Base-by-base conservation (phyloP, 2,113 vertebrate genomes). In the Pterocles orientalis region DNA sequence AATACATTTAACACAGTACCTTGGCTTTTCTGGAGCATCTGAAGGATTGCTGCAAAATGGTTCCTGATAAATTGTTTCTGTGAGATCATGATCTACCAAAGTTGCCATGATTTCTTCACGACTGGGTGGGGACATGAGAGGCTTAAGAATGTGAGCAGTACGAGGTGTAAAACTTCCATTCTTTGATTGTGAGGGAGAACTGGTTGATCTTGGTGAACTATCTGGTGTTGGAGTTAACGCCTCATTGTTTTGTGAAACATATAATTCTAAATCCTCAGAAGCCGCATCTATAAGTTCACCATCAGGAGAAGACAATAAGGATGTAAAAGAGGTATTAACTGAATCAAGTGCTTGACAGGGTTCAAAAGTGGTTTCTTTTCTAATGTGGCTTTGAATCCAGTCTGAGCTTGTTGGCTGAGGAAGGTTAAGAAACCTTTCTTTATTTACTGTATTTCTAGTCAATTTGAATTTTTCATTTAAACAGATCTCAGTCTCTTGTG, bases 1-100 rank as follows among this genome's bases (percentile, higher is more conserved):
- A 96, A 93, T 18, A 24, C 54, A 73, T 72, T 73, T 45, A 82
- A 94, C 29, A 83, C 31, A 75, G 97, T 98, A 99, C 99, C 99
- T 99, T 96, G 99, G 98, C 87, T 99, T 99, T 96, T 98, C 98
- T 62, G 99, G 99, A 47, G 98, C 99, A 97, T 99, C 99, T 50
- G 99, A 98, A 78, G 99, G 99, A 95, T 99, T 98, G 92, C 99
- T 99, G 97, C 98, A 99, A 97, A 99, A 99, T 10, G 99, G 99
- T 82, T 99, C 99, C 97, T 99, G 98, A 96, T 99, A 99, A 91
- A 98, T 95, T 28, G 98, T 98, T 98, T 99, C 99, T 53, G 99
- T 98, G 3, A 99, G 99, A 94, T 99, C 98, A 84, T 99, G 98
- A 95, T 99, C 98, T 79, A 98, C 86, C 65, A 99, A 97, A 75